These are phyloP conservation scores for Caenorhabditis sp. DNA, from an alignment of 2,888 invertebrate species.

Conservation along the genomic window DNA sequence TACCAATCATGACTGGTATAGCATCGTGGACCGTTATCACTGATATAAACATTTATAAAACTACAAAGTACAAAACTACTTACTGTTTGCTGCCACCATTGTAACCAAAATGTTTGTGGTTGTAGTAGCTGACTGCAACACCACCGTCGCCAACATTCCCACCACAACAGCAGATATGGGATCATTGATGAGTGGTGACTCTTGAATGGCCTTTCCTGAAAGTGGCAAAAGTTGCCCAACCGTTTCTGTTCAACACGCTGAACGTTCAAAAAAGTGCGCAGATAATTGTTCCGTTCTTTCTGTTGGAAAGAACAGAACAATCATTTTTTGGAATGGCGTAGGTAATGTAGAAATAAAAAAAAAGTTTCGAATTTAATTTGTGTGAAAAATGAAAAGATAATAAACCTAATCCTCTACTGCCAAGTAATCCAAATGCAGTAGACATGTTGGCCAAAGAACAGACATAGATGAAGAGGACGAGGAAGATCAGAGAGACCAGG, in stretches of 20 bases:
- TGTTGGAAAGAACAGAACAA: background rate
- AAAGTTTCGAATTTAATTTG: slow-evolving; percentile 1
- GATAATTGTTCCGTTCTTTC: slow-evolving; percentile 30
- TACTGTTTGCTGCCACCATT: slow-evolving; percentile 85
- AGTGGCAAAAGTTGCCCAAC: slow-evolving; percentile 20
- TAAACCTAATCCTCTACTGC: slow-evolving; percentile 77
- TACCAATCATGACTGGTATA: slow-evolving; percentile 86
- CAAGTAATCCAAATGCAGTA: slow-evolving; percentile 77
- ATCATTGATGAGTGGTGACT: slow-evolving; percentile 76
- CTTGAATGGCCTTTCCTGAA: slow-evolving; percentile 78
- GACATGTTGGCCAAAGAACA: slow-evolving; percentile 76
- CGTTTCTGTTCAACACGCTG: slow-evolving; percentile 24
- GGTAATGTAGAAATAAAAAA: too few species aligned
- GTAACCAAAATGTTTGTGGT: slow-evolving; percentile 77
- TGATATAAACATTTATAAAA: slow-evolving; percentile 60
- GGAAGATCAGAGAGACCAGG: slow-evolving; percentile 61
- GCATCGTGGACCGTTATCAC: slow-evolving; percentile 84
- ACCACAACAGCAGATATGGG: slow-evolving; percentile 79
- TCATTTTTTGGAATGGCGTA: slow-evolving; percentile 3
- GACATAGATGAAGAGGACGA: slow-evolving; percentile 77
- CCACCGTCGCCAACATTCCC: slow-evolving; percentile 78
- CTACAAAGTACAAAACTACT: too few species aligned
- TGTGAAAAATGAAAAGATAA: slow-evolving; percentile 28
- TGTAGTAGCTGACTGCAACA: slow-evolving; percentile 77
- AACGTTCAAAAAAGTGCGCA: slow-evolving; percentile 19